Conservation (phyloP, 37 sponge, comb jelly and placozoan species). For the Tethya wilhelma region DNA sequence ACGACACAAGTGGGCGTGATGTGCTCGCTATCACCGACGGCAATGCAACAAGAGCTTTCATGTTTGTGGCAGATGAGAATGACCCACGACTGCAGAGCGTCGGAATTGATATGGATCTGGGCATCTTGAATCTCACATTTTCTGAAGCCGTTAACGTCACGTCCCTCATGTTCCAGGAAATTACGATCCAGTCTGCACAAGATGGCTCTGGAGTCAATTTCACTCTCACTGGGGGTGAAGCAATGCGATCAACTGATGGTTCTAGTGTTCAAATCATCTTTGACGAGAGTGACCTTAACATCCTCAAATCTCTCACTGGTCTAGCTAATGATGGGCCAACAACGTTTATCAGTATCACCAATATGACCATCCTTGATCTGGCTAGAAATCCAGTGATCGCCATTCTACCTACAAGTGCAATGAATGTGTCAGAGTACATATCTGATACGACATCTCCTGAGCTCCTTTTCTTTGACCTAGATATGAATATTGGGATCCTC, state of each 20-base stretch:
- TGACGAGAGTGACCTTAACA: conserved; percentile 66
- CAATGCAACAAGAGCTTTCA: conserved; percentile 61
- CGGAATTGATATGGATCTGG: conserved; percentile 70
- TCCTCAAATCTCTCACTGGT: conserved; percentile 60
- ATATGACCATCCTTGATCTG: conserved; percentile 57
- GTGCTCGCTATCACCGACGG: conserved; percentile 84
- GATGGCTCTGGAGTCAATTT: conserved; percentile 6
- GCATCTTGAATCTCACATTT: conserved; percentile 74
- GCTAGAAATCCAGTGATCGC: conserved; percentile 53
- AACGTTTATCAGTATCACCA: conserved; percentile 63
- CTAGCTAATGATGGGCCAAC: conserved; percentile 41
- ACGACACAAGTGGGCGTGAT: conserved; percentile 73
- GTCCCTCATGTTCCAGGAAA: conserved; percentile 31
- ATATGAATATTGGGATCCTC: conserved; percentile 65
- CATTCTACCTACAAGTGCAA: conserved; percentile 8
- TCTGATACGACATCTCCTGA: conserved; percentile 55
- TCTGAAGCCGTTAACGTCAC: conserved; percentile 78
- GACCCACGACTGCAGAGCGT: conserved; percentile 58
- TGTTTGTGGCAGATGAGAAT: conserved; percentile 49
- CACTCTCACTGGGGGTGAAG: conserved; percentile 36
- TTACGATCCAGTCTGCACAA: conserved; percentile 43
- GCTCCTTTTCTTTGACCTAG: conserved; percentile 38
- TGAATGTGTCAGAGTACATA: conserved; percentile 30
- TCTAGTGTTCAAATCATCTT: conserved; percentile 49
- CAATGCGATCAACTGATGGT: conserved; percentile 59